phyloP scores from a whole-genome alignment of 2,888 invertebrate species.

The Oligia fasciuncula region DNA sequence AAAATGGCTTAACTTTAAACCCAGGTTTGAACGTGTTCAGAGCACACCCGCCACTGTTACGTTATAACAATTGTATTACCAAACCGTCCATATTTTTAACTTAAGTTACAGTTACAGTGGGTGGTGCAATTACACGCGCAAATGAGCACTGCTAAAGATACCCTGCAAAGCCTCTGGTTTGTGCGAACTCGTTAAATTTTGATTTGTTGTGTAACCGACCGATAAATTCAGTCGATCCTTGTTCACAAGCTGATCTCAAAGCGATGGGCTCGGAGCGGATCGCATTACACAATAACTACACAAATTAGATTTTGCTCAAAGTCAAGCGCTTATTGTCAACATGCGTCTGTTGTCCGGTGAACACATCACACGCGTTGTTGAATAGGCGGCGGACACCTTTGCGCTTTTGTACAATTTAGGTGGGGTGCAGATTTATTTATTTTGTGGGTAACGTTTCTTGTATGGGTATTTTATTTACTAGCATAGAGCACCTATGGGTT shows the following conservation, averaged over 20 bases:
- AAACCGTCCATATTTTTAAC: constrained; percentile 39
- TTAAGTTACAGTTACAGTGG: constrained; percentile 75
- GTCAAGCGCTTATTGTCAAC: constrained; percentile 88
- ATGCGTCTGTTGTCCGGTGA: constrained; percentile 86
- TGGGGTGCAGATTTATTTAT: constrained; percentile 47
- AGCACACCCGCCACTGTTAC: constrained; percentile 62
- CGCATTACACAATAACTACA: constrained; percentile 89
- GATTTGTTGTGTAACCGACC: constrained; percentile 89
- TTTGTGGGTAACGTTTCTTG: constrained; percentile 33
- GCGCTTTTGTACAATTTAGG: constrained; percentile 75
- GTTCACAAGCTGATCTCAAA: constrained; percentile 78
- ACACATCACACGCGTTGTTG: constrained; percentile 85
- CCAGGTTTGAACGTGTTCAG: constrained; percentile 67
- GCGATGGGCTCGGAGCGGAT: constrained; percentile 79
- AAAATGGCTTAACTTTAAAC: constrained; percentile 67
- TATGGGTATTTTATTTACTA: constrained; percentile 27
- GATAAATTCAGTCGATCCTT: constrained; percentile 84
- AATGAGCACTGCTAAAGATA: constrained; percentile 79
- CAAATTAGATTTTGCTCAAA: constrained; percentile 90
- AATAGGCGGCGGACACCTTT: constrained; percentile 86
- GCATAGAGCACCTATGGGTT: background rate
- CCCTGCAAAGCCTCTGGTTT: constrained; percentile 80
- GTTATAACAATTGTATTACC: constrained; percentile 55
- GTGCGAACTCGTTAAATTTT: constrained; percentile 88
- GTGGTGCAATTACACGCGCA: constrained; percentile 86